Base-by-base conservation (phyloP, 2,113 vertebrate genomes). In the Platichthys stellatus region DNA sequence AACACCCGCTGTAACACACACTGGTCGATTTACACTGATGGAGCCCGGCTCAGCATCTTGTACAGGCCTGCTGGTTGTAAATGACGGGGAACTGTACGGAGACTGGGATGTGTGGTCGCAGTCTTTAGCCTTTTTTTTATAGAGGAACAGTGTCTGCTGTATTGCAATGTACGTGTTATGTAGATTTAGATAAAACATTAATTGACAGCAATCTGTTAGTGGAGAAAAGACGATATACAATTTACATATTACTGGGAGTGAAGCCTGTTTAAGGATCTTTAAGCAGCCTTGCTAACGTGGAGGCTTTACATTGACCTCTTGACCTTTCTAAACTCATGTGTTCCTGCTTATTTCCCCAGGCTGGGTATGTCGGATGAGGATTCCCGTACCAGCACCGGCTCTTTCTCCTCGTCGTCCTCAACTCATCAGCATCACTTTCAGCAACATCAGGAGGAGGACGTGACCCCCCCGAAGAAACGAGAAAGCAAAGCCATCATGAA, bases 291-390 rank as follows among this genome's bases (percentile, higher is more conserved):
- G 28, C 31, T 31, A 31, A 31, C 6, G 31, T 31, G 6, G 31
- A 31, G 31, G 1, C 31, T 31, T 31, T 31, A 31, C 31, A 31
- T 31, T 31, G 31, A 31, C 31, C 31, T 31, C 31, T 31, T 31
- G 28, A 28, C 58, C 58, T 31, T 35, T 60, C 15, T 21, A 12
- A 14, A 20, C 17, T 23, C 12, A 24, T 2, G 5, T 28, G 43
- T 56, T 18, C 11, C 2, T 63, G 35, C n/a, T 45, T 54, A 53
- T 40, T 64, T 51, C 2, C 21, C 5, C 76, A 72, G 90, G 95
- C 95, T 95, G 95, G 94, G 93, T 96, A 97, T 99, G 97, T 98
- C 97, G 94, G 97, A 99, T 97, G 97, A 98, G 94, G 97, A 98
- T 96, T 98, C 97, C 74, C 96, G 96, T 95, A 96, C 97, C 95